Base-by-base conservation (phyloP, 2,888 invertebrate species). In the Hydrotaea cyrtoneurina region DNA sequence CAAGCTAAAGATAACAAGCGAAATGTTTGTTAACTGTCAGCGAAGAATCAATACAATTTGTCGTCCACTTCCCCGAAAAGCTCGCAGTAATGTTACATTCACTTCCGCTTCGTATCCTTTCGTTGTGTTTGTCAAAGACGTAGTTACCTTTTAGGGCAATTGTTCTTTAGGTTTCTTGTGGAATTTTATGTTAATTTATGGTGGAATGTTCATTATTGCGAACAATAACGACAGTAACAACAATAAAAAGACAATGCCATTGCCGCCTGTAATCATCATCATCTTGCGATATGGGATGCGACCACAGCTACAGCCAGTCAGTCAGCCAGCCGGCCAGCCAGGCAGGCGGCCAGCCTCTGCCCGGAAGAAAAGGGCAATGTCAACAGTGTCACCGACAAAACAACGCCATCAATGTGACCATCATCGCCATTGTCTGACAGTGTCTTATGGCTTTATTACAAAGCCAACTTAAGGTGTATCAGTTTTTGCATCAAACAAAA, bases 181-280 rank as follows among this genome's bases (percentile, higher is more conserved):
- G 31, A 77, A 83, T 59, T 77, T 83, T 83, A 80, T 83, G 80
- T 62, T 77, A 74, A 83, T 83, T 83, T 77, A 77, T 26, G 23
- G 59, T 13, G 71, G n/a, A 80, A 77, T 69, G 36, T 73, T 80
- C 26, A 26, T 59, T 59, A 59, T 15, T 5, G 59, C 15, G 11
- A 19, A 26, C 59, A 59, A 26, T 26, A 59, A 26, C 26, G 26
- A 7, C 23, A 4, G 59, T 26, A 59, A 26, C 13, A 26, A 59
- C n/a, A n/a, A n/a, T n/a, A 23, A 59, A 59, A 55, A 59, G 11
- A 10, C 53, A 59, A 23, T 15, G 13, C 55, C 53, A 53, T 53
- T 19, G 50, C 50, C n/a, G 7, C 11, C 23, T 15, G 15, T 59
- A 13, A 26, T 26, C 23, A 59, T 4, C 15, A 59, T 59, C 59